Evolutionary conservation across 1,140 invertebrate species (phyloP).

Genomic region (Hyphantria cunea): DNA sequence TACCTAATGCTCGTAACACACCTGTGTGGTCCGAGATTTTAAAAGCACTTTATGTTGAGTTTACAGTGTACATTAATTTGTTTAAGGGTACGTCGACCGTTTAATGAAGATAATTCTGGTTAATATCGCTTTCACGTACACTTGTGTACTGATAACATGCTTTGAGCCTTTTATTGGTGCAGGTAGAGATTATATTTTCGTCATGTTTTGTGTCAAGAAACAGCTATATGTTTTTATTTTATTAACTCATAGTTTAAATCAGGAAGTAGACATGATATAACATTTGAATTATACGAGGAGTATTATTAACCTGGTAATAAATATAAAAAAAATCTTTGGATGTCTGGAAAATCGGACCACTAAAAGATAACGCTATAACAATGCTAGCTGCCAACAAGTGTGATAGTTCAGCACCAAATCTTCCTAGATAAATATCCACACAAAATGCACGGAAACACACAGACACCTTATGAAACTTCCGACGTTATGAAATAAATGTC

Average conservation of each 20-base stretch:
- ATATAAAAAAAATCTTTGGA: no score
- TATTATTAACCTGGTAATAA: no score
- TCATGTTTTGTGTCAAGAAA: background rate
- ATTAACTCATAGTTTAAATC: no score
- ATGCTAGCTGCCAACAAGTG: constrained; percentile 10
- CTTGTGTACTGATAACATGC: constrained; percentile 21
- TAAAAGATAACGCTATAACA: background rate
- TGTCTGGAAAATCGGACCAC: no score
- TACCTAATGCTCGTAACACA: constrained; percentile 34
- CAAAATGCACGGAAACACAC: constrained; percentile 37
- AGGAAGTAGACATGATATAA: no score
- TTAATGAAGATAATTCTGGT: constrained; percentile 34
- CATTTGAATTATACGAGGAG: no score
- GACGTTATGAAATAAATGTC: constrained; percentile 68
- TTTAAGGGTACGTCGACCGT: constrained; percentile 28
- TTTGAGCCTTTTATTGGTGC: constrained; percentile 10
- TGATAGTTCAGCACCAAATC: constrained; percentile 15
- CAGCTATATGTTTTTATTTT: no score
- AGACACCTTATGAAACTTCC: constrained; percentile 63
- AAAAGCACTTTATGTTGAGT: constrained; percentile 41
- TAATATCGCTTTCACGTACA: constrained; percentile 24
- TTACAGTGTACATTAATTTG: constrained; percentile 35
- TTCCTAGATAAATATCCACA: constrained; percentile 5
- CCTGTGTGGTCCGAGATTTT: constrained; percentile 40
- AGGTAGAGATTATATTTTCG: constrained; percentile 6